Evolutionary conservation across 1,140 invertebrate species (phyloP).

Genomic region (Pseudoatta argentina): DNA sequence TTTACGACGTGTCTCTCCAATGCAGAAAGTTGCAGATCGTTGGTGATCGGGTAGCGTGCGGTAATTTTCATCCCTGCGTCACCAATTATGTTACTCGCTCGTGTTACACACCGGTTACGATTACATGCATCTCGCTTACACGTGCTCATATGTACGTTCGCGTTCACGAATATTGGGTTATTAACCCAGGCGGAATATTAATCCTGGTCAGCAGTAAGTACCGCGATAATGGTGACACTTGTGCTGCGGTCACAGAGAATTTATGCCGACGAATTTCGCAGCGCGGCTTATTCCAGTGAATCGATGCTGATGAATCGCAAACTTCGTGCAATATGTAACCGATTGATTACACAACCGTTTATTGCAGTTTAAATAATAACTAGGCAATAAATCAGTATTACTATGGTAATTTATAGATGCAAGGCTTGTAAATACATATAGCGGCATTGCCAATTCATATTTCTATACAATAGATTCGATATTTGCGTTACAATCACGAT

Average conservation of each 20-base stretch:
- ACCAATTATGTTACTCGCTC: constrained; percentile 48
- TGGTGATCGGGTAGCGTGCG: background rate
- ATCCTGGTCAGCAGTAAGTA: constrained; percentile 70
- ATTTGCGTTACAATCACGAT: background rate
- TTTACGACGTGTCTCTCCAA: background rate
- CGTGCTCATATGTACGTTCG: background rate
- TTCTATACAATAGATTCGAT: background rate
- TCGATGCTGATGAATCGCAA: constrained; percentile 23
- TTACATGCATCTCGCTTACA: constrained; percentile 8
- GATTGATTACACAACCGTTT: background rate
- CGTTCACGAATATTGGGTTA: constrained; percentile 65
- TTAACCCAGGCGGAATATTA: constrained; percentile 68
- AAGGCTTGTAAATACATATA: background rate
- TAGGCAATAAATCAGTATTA: background rate
- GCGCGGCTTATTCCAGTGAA: constrained; percentile 42
- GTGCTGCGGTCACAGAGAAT: constrained; percentile 66
- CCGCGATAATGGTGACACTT: constrained; percentile 70
- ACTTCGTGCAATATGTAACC: background rate
- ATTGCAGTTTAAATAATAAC: background rate
- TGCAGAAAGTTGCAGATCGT: constrained; percentile 2
- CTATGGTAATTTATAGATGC: constrained; percentile 16
- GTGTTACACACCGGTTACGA: constrained; percentile 10
- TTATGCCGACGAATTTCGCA: constrained; percentile 58
- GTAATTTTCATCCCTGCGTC: constrained; percentile 43
- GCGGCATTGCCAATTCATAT: constrained; percentile 3